Conservation (phyloP, 2,797 vertebrate species). For the Rachycentron canadum region DNA sequence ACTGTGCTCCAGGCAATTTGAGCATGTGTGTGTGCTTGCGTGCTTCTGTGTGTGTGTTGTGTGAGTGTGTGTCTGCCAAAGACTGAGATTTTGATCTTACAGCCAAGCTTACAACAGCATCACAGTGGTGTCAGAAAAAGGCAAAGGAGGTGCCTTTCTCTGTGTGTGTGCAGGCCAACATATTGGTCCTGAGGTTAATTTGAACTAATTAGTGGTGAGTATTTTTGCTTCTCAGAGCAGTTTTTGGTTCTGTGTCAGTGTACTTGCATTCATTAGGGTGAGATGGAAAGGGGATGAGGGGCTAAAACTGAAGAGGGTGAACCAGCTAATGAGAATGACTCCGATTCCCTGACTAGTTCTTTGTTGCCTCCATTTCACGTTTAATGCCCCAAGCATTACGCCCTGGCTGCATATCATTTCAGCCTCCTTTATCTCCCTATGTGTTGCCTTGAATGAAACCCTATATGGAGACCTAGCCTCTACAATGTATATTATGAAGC, state of each 20-base stretch:
- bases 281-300: constrained; percentile 49
- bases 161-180: constrained; percentile 44
- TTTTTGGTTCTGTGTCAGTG: constrained; percentile 73
- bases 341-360: constrained; percentile 69
- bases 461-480: constrained; percentile 42
- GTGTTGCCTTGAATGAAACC: constrained; percentile 62
- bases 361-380: constrained; percentile 71
- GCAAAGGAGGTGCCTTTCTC: constrained; percentile 54
- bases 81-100: constrained; percentile 79
- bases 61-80: constrained; percentile 66
- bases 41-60: constrained; percentile 29
- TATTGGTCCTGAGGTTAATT: constrained; percentile 82
- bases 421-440: constrained; percentile 64
- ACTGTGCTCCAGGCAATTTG: constrained; percentile 71
- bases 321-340: constrained; percentile 76
- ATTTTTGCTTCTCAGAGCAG: constrained; percentile 74
- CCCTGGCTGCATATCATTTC: constrained; percentile 59
- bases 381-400: constrained; percentile 62
- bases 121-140: constrained; percentile 75
- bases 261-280: constrained; percentile 69
- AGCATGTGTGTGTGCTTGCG: constrained; percentile 39
- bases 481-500: constrained; percentile 73
- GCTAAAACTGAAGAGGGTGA: constrained; percentile 63
- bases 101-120: constrained; percentile 80
- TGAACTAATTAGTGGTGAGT: constrained; percentile 79